Evolutionary conservation across 2,797 vertebrate genomes (phyloP).

Genomic region (Cheracebus regulus): DNA sequence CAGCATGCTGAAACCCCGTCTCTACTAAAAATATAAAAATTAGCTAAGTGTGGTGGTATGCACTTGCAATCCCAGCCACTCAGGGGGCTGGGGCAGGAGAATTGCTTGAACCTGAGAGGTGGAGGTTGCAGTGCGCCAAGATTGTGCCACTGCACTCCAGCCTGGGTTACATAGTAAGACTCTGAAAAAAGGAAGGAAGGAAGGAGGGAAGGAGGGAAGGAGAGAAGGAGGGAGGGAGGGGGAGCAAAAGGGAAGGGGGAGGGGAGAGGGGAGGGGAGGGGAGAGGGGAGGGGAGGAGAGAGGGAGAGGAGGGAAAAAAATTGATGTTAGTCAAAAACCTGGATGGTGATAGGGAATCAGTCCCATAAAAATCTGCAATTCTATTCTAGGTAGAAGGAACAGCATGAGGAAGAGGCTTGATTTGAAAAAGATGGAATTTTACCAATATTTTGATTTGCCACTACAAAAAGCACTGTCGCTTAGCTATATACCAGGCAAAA

Average conservation of each 20-base stretch:
- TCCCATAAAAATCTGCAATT: neutral
- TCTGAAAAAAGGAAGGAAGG: too few relatives aligned
- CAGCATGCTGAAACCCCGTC: neutral
- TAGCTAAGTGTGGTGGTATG: neutral
- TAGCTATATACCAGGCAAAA: neutral
- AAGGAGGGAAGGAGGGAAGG: too few relatives aligned
- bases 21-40: too few relatives aligned
- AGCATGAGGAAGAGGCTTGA: neutral
- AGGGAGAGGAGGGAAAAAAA: too few relatives aligned
- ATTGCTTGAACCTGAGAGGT: neutral
- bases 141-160: neutral
- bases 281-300: too few relatives aligned
- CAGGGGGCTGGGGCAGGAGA: neutral
- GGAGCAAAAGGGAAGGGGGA: too few relatives aligned
- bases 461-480: neutral
- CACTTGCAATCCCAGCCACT: neutral
- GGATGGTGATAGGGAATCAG: neutral
- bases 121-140: neutral
- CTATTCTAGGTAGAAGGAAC: neutral
- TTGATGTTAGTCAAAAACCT: neutral
- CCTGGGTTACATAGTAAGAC: neutral
- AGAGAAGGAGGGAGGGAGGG: too few relatives aligned
- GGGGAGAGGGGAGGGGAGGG: fast-evolving
- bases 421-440: neutral
- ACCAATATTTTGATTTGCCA: neutral